A percentile compares a stretch with the other conserved stretches of the same genome.
Evolutionary conservation across 2,113 vertebrate genomes (phyloP).

Genomic region (Bombycilla garrulus): DNA sequence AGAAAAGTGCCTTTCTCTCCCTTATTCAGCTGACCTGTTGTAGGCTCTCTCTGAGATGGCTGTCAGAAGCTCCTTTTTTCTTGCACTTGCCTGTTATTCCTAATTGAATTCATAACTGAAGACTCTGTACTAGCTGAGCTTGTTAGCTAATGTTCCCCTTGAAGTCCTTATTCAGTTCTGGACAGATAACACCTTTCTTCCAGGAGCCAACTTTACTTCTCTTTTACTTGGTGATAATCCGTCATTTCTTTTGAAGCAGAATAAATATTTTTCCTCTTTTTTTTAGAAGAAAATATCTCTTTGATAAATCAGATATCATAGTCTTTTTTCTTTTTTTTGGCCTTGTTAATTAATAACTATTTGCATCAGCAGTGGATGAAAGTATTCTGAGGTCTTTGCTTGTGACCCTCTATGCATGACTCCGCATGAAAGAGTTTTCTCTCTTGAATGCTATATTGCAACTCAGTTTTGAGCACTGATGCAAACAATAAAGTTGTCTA

Average conservation of each 20-base stretch:
- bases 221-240: not conserved
- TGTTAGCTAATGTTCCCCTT: not conserved
- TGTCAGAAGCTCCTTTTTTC: not conserved
- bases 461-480: not conserved
- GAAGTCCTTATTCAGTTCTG: not conserved
- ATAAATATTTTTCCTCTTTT: not conserved
- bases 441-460: not conserved
- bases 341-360: not conserved
- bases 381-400: not conserved
- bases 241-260: not conserved
- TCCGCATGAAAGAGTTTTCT: not conserved
- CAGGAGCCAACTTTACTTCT: not conserved
- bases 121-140: not conserved
- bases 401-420: not conserved
- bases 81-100: not conserved
- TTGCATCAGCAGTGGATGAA: not conserved
- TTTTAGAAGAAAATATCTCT: not conserved
- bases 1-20: not conserved
- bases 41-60: not conserved
- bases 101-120: not conserved
- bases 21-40: not conserved
- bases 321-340: not conserved
- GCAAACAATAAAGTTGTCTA: not conserved
- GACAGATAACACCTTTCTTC: not conserved
- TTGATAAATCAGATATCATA: not conserved